Base-by-base conservation (phyloP, 2,888 invertebrate genomes). In the Myopa tessellatipennis region DNA sequence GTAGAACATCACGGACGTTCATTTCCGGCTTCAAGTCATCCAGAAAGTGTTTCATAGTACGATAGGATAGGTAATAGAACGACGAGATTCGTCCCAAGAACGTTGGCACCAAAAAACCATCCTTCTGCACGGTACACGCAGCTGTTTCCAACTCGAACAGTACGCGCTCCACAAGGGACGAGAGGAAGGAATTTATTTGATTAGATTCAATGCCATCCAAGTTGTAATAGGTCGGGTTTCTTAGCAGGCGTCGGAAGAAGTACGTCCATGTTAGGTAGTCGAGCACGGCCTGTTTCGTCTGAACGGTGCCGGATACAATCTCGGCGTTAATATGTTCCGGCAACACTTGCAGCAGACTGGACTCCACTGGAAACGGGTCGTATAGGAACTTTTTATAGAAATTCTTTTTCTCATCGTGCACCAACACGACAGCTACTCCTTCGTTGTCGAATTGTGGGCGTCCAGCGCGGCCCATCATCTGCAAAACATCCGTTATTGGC, bases 391-490 rank as follows among this genome's bases (percentile, higher is more conserved):
- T 98, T 88, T 98, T 98, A 90, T 99, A 99, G 91, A 99, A 99
- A 88, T 96, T 96, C 90, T 99, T 99, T 90, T 99, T 99, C 69
- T 96, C 93, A 85, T 99, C 99, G 85, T 99, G 99, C 0, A 99
- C 95, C 81, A 96, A 90, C 2, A 96, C 95, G 6, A 95, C 95
- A 0, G 96, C 96, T 1, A 96, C 94, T 0, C 96, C 99, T 83
- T 95, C 94, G 84, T 95, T 95, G 89, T 99, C 99, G 86, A 94
- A 99, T 91, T 99, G 96, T 0, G 99, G 99, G 75, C 99, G 92
- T 0, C 99, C 99, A 77, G 99, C 99, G 77, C 99, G 92, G 3
- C 99, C 99, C 95, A 99, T 99, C 99, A 99, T 99, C 90, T 99
- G 99, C 77, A 99, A 91, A 0, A 99, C 98, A 90, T 99, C 99